Percentiles rank a stretch among this genome's conserved stretches.
phyloP scores from a whole-genome alignment of 2,113 vertebrate species.

The Zootoca vivipara region DNA sequence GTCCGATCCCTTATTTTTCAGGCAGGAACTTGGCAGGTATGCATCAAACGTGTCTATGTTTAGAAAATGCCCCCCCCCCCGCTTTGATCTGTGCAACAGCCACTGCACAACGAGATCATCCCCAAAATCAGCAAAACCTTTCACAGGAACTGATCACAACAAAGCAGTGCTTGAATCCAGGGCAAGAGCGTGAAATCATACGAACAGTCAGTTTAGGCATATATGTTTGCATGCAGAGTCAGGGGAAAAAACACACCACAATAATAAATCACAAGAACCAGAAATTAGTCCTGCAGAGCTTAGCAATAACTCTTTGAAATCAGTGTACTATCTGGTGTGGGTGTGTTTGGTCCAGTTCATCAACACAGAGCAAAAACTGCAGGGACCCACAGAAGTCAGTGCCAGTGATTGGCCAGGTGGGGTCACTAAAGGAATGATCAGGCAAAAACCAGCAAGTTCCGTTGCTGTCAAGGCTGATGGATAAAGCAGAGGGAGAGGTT shows the following conservation, averaged over 20 bases:
- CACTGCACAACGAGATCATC: not conserved
- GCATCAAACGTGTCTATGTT: not conserved
- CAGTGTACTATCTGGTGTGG: accelerated
- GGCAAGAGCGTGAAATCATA: not conserved
- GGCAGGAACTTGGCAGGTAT: no score
- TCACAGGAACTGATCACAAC: conserved; percentile 3
- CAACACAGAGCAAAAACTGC: not conserved
- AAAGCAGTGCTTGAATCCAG: not conserved
- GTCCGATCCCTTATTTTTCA: no score
- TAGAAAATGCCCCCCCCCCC: not conserved
- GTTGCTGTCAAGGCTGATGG: no score
- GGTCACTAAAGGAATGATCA: not conserved
- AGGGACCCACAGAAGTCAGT: not conserved
- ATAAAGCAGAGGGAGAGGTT: not conserved
- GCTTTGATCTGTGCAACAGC: not conserved
- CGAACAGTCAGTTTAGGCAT: no score
- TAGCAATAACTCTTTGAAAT: not conserved
- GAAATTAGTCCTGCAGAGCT: not conserved
- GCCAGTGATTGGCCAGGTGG: not conserved
- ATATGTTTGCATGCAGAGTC: not conserved
- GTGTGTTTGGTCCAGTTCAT: not conserved
- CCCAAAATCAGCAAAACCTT: not conserved
- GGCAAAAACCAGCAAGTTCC: not conserved
- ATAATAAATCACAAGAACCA: not conserved
- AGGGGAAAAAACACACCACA: not conserved